A percentile compares a stretch with the other conserved stretches of the same genome.
Evolutionary conservation across 1,140 invertebrate genomes (phyloP).

Genomic region (Adoxophyes honmai): DNA sequence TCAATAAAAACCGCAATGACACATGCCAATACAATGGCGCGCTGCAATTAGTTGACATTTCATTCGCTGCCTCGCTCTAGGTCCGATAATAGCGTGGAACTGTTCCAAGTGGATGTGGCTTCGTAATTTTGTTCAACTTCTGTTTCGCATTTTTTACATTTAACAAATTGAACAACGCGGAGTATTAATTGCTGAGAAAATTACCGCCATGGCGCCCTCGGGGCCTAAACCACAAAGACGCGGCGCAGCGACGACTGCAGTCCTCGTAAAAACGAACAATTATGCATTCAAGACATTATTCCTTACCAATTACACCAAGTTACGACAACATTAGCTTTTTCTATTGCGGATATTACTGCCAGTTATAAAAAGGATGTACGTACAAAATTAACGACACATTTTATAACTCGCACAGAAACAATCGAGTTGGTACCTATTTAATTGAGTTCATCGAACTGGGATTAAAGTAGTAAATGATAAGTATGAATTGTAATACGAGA

Average conservation of each 20-base stretch:
- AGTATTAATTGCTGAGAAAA: slow-evolving; percentile 68
- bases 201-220: slow-evolving; percentile 41
- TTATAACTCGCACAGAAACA: no score
- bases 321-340: not conserved
- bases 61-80: slow-evolving; percentile 23
- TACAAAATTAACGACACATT: no score
- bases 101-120: slow-evolving; percentile 39
- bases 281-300: slow-evolving; percentile 43
- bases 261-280: slow-evolving; percentile 57
- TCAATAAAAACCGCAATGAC: slow-evolving; percentile 34
- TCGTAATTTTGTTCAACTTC: slow-evolving; percentile 49
- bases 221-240: slow-evolving; percentile 56
- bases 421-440: no score
- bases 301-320: slow-evolving; percentile 40
- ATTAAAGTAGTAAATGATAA: not conserved
- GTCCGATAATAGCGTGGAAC: slow-evolving; percentile 30
- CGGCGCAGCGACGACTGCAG: slow-evolving; percentile 28
- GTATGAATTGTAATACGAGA: slow-evolving; percentile 12
- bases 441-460: not conserved
- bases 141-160: slow-evolving; percentile 58
- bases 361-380: no score
- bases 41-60: slow-evolving; percentile 47
- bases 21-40: slow-evolving; percentile 41
- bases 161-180: slow-evolving; percentile 50
- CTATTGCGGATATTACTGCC: no score